Percentiles rank a stretch among this genome's conserved stretches.
Conservation (phyloP, 2,797 vertebrate genomes). For the Hypotaenidia okinawae region DNA sequence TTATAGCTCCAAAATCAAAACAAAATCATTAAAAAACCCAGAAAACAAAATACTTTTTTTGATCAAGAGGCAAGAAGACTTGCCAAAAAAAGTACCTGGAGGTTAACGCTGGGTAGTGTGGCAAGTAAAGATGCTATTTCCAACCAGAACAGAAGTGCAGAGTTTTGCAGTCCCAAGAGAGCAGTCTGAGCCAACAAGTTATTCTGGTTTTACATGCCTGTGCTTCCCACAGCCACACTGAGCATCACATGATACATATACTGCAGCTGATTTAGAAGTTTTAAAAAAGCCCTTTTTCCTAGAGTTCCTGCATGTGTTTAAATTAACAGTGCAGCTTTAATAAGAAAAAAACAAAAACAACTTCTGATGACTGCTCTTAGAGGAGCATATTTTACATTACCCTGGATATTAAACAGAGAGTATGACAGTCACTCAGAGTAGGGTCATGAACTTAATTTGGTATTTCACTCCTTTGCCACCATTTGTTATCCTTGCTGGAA, state of each 20-base stretch:
- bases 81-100: background rate
- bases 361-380: background rate
- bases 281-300: background rate
- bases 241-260: background rate
- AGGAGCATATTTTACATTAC: background rate
- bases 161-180: slow-evolving; percentile 17
- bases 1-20: background rate
- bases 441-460: slow-evolving; percentile 22
- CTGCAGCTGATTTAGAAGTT: background rate
- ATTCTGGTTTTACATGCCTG: slow-evolving; percentile 59
- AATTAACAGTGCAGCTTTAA: background rate
- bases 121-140: background rate
- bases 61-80: background rate
- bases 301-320: background rate
- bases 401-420: background rate
- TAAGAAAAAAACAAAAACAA: background rate
- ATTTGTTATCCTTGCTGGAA: slow-evolving; percentile 63
- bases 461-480: slow-evolving; percentile 33
- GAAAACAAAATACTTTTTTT: background rate
- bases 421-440: background rate
- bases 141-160: background rate
- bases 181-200: slow-evolving; percentile 39
- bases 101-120: background rate
- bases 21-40: background rate
- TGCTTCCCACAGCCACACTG: slow-evolving; percentile 44